Percentiles rank a stretch among this genome's conserved stretches.
Evolutionary conservation across 1,140 invertebrate genomes (phyloP).

Genomic region (Neotoxoptera formosana): DNA sequence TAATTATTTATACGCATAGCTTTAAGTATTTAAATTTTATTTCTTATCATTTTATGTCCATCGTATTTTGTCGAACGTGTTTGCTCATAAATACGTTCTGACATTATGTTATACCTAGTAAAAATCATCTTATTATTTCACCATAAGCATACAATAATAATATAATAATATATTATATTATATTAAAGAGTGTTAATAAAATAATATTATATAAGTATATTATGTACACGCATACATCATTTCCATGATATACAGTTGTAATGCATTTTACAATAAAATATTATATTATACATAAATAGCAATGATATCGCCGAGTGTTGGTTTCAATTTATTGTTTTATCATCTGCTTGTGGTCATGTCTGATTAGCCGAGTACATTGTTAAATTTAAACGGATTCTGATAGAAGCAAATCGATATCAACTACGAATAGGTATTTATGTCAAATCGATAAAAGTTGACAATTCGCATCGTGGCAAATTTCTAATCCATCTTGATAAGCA

Average conservation of each 20-base stretch:
- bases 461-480: too few relatives aligned
- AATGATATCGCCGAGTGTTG: not conserved
- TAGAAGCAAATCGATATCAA: too few relatives aligned
- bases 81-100: not conserved
- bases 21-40: slow-evolving; percentile 26
- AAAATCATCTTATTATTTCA: slow-evolving; percentile 24
- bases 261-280: not conserved
- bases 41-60: slow-evolving; percentile 41
- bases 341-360: too few relatives aligned
- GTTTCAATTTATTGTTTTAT: too few relatives aligned
- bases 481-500: too few relatives aligned
- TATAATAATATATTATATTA: not conserved
- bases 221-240: not conserved
- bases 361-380: too few relatives aligned
- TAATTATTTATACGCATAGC: slow-evolving; percentile 29
- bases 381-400: too few relatives aligned
- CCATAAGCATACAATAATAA: not conserved
- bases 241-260: not conserved
- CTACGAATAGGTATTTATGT: too few relatives aligned
- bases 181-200: too few relatives aligned
- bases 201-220: not conserved
- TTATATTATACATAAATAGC: not conserved
- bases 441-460: too few relatives aligned
- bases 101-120: not conserved
- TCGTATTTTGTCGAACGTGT: not conserved